phyloP scores from a whole-genome alignment of 2,888 invertebrate species.

The Dexiosoma caninum region DNA sequence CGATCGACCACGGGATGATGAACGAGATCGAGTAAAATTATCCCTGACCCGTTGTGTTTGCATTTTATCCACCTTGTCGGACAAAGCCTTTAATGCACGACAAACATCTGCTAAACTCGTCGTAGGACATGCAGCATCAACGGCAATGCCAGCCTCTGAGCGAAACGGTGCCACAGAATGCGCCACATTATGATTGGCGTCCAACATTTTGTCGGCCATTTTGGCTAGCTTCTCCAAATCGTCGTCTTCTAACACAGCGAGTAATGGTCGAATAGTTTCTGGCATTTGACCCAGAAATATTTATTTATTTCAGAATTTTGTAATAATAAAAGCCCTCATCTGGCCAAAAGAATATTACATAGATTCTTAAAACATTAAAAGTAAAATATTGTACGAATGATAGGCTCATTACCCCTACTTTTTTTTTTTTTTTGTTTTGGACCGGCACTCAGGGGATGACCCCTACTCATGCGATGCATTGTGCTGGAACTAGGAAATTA shows the following conservation, averaged over 20 bases:
- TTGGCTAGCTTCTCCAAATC: slow-evolving; percentile 47
- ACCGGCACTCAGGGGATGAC: too few relatives aligned
- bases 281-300: not conserved
- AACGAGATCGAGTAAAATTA: not conserved
- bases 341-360: too few relatives aligned
- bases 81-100: not conserved
- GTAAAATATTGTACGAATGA: not conserved
- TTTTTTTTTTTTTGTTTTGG: too few relatives aligned
- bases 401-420: too few relatives aligned
- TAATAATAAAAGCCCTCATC: too few relatives aligned
- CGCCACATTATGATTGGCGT: slow-evolving; percentile 2
- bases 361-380: too few relatives aligned
- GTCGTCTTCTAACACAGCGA: slow-evolving; percentile 38
- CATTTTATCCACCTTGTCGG: slow-evolving; percentile 11
- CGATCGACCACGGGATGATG: not conserved
- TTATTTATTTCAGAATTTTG: too few relatives aligned
- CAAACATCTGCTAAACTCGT: not conserved
- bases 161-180: not conserved
- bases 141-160: not conserved
- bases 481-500: too few relatives aligned
- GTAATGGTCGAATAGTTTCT: not conserved
- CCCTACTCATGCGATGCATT: too few relatives aligned
- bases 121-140: not conserved
- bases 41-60: not conserved
- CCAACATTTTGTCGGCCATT: slow-evolving; percentile 55